Percentiles rank a stretch among this genome's conserved stretches.
These are phyloP conservation scores for Sepioteuthis lessoniana DNA, from an alignment of 2,888 invertebrate genomes.

Conservation along the genomic window DNA sequence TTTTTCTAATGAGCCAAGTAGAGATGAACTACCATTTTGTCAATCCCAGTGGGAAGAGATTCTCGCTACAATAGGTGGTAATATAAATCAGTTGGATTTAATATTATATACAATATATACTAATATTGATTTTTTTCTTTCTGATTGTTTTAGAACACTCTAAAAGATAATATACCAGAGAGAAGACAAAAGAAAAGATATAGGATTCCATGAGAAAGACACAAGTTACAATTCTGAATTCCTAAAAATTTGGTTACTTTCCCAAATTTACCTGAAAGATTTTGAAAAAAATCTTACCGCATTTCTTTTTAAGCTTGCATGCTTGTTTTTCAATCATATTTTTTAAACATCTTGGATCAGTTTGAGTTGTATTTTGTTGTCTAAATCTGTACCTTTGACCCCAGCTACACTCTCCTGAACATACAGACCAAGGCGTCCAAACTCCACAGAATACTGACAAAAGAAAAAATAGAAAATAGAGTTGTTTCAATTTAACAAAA, in stretches of 20 bases:
- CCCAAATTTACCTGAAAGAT: not conserved
- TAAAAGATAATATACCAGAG: no score
- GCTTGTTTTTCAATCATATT: not conserved
- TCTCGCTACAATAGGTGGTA: no score
- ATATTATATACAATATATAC: no score
- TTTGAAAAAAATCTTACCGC: not conserved
- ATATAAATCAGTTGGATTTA: no score
- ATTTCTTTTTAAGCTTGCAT: not conserved
- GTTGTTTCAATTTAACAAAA: not conserved
- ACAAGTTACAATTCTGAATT: not conserved
- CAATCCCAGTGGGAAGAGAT: no score
- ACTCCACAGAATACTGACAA: conserved; percentile 6
- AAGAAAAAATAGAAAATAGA: not conserved
- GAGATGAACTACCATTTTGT: no score
- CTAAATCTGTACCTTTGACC: not conserved
- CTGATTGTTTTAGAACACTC: no score
- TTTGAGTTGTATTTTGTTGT: not conserved
- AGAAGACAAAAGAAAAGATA: no score
- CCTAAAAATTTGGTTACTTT: not conserved
- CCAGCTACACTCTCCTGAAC: not conserved
- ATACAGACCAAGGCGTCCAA: not conserved
- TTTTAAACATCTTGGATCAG: not conserved
- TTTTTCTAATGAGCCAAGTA: no score
- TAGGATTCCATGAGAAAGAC: not conserved
- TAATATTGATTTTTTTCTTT: no score